A percentile compares a stretch with the other conserved stretches of the same genome.
Evolutionary conservation across 2,888 invertebrate genomes (phyloP).

Genomic region (Eugnorisma glareosa): DNA sequence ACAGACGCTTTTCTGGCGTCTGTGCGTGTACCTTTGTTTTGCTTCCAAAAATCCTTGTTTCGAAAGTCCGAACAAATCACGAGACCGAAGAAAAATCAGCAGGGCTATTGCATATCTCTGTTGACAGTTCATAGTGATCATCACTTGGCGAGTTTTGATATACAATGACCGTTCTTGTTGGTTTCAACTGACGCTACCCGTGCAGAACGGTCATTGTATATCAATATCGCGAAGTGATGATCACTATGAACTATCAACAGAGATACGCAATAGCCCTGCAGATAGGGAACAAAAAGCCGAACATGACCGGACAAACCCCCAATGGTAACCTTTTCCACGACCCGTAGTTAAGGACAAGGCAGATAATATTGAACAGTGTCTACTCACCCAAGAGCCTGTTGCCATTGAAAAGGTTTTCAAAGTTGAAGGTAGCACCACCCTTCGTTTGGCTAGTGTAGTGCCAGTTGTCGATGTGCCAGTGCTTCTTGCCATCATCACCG

Average conservation of each 20-base stretch:
- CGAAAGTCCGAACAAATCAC: not conserved
- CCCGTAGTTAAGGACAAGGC: not conserved
- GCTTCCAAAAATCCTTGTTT: not conserved
- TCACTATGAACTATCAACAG: too few relatives aligned
- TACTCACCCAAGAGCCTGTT: slow-evolving; percentile 80
- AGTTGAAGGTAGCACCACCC: slow-evolving; percentile 79
- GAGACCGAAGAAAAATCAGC: not conserved
- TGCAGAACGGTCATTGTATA: too few relatives aligned
- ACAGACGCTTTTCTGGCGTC: too few relatives aligned
- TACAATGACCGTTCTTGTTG: too few relatives aligned
- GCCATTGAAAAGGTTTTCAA: slow-evolving; percentile 85
- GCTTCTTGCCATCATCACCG: slow-evolving; percentile 81
- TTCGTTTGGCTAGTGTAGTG: slow-evolving; percentile 78
- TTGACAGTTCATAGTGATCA: too few relatives aligned
- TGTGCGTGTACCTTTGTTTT: not conserved
- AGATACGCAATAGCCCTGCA: too few relatives aligned
- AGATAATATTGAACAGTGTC: not conserved
- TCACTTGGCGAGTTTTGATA: too few relatives aligned
- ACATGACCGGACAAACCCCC: not conserved
- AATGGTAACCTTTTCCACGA: not conserved
- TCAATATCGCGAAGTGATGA: too few relatives aligned
- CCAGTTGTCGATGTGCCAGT: slow-evolving; percentile 83
- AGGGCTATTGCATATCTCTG: too few relatives aligned
- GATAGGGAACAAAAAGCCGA: not conserved
- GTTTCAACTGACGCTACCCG: too few relatives aligned